phyloP scores from a whole-genome alignment of 1,140 invertebrate species.

The Drosophila pallidifrons region DNA sequence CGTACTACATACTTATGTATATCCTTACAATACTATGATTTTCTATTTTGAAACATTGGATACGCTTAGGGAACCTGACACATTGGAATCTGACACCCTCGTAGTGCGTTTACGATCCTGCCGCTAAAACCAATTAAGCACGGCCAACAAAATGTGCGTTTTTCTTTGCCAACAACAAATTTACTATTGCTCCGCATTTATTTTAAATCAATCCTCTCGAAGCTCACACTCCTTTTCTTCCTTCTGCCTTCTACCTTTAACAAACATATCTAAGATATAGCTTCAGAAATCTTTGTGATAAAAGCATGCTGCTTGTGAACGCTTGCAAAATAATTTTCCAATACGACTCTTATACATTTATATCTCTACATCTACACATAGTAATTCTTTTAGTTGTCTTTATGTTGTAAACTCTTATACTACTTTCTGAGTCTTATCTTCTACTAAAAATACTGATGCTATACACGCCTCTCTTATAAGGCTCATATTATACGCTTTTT shows the following conservation, averaged over 20 bases:
- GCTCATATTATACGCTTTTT: not conserved
- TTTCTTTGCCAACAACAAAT: constrained; percentile 40
- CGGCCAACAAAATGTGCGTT: constrained; percentile 65
- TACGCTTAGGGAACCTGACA: constrained; percentile 36
- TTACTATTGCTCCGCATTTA: constrained; percentile 3
- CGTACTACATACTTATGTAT: not conserved
- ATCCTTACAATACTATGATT: constrained; percentile 25
- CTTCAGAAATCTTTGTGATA: not conserved
- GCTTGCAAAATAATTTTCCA: constrained; percentile 37
- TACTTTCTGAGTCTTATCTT: not conserved
- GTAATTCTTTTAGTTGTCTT: not conserved
- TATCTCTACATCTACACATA: not conserved
- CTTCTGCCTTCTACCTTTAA: constrained; percentile 30
- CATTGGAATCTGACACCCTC: constrained; percentile 46
- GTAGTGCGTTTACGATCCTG: constrained; percentile 21
- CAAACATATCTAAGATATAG: not conserved
- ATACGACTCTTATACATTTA: constrained; percentile 3
- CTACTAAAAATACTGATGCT: not conserved
- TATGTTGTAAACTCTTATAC: not conserved
- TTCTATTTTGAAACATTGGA: constrained; percentile 46
- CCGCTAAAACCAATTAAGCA: constrained; percentile 32
- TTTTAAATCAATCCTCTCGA: not conserved
- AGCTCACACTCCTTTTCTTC: constrained; percentile 16
- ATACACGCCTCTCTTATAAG: not conserved
- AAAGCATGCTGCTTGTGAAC: constrained; percentile 72